A percentile compares a stretch with the other conserved stretches of the same genome.
These are phyloP conservation scores for Aplodontia rufa DNA, from an alignment of 2,113 vertebrate species.

Conservation along the genomic window DNA sequence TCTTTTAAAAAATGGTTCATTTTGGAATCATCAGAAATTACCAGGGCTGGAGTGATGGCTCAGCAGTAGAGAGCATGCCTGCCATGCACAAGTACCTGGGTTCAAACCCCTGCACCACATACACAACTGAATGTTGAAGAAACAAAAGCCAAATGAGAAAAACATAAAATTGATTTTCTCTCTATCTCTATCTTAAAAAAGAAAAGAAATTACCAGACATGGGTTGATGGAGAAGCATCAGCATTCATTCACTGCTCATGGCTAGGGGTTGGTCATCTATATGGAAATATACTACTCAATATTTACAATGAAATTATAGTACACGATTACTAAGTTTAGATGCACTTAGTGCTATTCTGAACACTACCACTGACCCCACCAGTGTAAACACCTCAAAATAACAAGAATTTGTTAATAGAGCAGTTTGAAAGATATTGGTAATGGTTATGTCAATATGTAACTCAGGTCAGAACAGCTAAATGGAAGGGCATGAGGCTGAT, in stretches of 20 bases:
- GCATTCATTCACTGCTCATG: slow-evolving; percentile 17
- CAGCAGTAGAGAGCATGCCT: too few relatives aligned
- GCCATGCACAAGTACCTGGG: too few relatives aligned
- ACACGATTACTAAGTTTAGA: not conserved
- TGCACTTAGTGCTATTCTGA: not conserved
- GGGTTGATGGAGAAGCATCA: not conserved
- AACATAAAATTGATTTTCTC: too few relatives aligned
- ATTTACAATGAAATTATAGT: slow-evolving; percentile 22
- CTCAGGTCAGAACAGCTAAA: slow-evolving; percentile 41
- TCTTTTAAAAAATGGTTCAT: slow-evolving; percentile 1
- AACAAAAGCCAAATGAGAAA: too few relatives aligned
- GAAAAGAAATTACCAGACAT: not conserved
- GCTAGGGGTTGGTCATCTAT: not conserved
- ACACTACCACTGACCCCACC: not conserved
- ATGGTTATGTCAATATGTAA: slow-evolving; percentile 35
- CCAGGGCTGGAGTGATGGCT: not conserved
- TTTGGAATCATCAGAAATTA: slow-evolving; percentile 44
- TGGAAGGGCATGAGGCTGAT: not conserved
- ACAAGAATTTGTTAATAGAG: slow-evolving; percentile 36
- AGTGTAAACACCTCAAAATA: slow-evolving; percentile 19
- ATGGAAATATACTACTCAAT: slow-evolving; percentile 28
- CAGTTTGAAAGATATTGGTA: slow-evolving; percentile 43
- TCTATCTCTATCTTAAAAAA: too few relatives aligned
- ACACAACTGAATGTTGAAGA: too few relatives aligned
- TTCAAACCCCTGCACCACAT: too few relatives aligned